Evolutionary conservation across 2,113 vertebrate genomes (phyloP).

Genomic region (Odobenus rosmarus): DNA sequence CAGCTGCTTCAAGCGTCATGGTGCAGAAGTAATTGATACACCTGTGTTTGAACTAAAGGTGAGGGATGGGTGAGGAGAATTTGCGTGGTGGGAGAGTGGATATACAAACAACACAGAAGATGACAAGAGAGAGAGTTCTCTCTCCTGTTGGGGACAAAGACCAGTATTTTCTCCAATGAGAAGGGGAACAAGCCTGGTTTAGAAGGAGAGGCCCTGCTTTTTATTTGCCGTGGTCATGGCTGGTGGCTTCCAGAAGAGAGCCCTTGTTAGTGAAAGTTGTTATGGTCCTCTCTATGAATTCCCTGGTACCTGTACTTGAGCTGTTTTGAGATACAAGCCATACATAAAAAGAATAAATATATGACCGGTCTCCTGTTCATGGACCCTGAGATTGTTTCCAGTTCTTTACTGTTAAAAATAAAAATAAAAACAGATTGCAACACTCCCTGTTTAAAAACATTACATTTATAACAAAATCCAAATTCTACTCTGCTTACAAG

Average conservation of each 20-base stretch:
- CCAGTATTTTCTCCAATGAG: neutral
- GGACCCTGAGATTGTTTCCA: neutral
- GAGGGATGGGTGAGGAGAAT: conserved; percentile 47
- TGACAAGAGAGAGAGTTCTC: neutral
- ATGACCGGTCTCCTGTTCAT: neutral
- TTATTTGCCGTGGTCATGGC: conserved; percentile 22
- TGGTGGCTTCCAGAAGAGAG: conserved; percentile 14
- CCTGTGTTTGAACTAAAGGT: conserved; percentile 99
- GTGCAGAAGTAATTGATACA: conserved; percentile 97
- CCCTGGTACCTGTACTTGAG: neutral
- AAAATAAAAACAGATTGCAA: neutral
- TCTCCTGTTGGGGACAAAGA: neutral
- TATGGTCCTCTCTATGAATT: conserved; percentile 8
- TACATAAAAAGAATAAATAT: conserved; percentile 14
- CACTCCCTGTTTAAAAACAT: neutral
- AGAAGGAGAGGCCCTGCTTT: neutral
- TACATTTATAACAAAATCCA: conserved; percentile 6
- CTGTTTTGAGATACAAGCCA: conserved; percentile 12
- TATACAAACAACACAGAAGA: neutral
- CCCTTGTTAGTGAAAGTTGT: neutral
- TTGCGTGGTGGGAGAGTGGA: neutral
- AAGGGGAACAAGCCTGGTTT: neutral
- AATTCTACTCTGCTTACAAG: neutral
- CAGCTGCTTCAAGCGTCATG: conserved; percentile 95
- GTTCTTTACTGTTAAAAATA: conserved; percentile 26